Percentiles rank a stretch among this genome's conserved stretches.
phyloP scores from a whole-genome alignment of 2,113 vertebrate genomes.

The Gambusia holbrooki region DNA sequence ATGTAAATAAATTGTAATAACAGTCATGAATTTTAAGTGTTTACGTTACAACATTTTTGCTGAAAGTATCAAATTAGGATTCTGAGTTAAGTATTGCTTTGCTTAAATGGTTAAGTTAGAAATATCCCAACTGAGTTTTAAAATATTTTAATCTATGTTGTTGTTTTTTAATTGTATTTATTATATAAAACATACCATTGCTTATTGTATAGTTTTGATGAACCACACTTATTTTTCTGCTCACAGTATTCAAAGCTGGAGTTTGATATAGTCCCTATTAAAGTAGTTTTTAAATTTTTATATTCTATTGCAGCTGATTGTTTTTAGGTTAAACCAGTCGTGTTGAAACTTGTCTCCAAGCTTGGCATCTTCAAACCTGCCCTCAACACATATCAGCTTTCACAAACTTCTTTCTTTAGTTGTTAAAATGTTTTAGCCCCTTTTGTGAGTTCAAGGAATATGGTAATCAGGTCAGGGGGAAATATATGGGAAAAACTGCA shows the following conservation, averaged over 20 bases:
- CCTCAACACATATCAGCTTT: constrained; percentile 1
- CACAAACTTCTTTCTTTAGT: background rate
- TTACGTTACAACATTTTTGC: no score
- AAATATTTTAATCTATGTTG: background rate
- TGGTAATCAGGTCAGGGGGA: no score
- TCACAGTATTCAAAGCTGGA: no score
- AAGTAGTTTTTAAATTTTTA: no score
- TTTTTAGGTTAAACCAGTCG: constrained; percentile 12
- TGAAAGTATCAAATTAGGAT: no score
- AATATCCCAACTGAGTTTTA: background rate
- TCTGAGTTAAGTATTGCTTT: background rate
- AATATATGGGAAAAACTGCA: no score
- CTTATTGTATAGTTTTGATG: no score
- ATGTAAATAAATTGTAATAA: background rate
- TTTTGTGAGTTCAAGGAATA: background rate
- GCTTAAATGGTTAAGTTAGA: background rate
- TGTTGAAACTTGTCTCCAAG: constrained; percentile 37
- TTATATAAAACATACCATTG: no score
- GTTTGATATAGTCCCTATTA: no score
- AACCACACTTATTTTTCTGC: no score
- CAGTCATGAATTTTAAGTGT: background rate
- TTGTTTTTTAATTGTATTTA: background rate
- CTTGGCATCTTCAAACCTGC: background rate
- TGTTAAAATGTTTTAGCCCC: background rate
- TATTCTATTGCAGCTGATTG: background rate